These are phyloP conservation scores for Hylaeus anthracinus DNA, from an alignment of 1,140 invertebrate genomes.

Conservation along the genomic window DNA sequence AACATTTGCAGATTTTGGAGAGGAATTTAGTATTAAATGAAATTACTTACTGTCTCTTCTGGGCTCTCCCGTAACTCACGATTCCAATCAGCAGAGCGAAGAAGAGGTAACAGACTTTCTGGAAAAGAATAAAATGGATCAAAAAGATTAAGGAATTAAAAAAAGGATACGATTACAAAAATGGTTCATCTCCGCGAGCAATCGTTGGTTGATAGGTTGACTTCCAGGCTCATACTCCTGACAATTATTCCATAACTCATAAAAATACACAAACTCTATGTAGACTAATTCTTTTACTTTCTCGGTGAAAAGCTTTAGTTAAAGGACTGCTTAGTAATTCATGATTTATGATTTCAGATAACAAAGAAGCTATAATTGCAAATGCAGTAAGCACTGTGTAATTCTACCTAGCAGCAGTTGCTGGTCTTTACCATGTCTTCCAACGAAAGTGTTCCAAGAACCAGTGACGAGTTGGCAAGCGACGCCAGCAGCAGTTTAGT, in stretches of 20 bases:
- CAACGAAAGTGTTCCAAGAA: background rate
- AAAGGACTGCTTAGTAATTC: too few species aligned
- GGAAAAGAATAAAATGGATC: background rate
- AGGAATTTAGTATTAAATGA: background rate
- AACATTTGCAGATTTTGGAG: constrained; percentile 1
- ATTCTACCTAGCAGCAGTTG: too few species aligned
- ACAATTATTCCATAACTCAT: too few species aligned
- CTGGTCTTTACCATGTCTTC: constrained; percentile 4
- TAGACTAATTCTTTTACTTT: too few species aligned
- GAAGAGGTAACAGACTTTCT: constrained; percentile 30
- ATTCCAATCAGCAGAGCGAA: constrained; percentile 28
- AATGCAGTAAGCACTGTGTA: too few species aligned
- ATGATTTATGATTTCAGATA: background rate
- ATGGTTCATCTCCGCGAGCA: background rate
- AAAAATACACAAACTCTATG: too few species aligned
- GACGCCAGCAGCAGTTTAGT: background rate
- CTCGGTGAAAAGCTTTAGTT: too few species aligned
- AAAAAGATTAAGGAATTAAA: too few species aligned
- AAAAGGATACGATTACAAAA: background rate
- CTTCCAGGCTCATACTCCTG: too few species aligned
- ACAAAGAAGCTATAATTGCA: too few species aligned
- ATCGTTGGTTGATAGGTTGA: too few species aligned
- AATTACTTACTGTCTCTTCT: constrained; percentile 52
- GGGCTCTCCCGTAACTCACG: background rate
- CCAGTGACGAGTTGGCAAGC: background rate